Evolutionary conservation across 2,113 vertebrate species (phyloP), one percentile per base, ranked within the genome.

Genomic region (Paralichthys olivaceus): DNA sequence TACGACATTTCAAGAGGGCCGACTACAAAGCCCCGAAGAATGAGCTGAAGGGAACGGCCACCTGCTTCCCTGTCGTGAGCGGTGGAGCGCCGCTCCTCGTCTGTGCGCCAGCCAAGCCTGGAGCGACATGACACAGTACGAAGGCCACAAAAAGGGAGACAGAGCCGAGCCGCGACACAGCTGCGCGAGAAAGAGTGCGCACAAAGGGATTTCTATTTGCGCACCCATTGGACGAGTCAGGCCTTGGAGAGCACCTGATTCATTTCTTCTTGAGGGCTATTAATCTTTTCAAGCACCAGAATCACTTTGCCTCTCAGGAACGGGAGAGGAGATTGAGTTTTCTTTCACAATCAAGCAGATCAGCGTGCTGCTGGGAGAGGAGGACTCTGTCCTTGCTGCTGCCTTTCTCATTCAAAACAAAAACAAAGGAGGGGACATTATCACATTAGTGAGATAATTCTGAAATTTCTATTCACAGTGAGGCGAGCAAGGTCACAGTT

Each of bases 231-330:
- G 80, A 87, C 75, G 87, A 90, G 84, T 89, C 83, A 77, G 77
- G 85, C 92, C 90, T 84, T 55, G 43, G 91, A 90, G 92, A 93
- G 90, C 85, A 85, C 84, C 90, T 89, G 93, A 95, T 94, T 94
- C 87, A 93, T 93, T 93, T 91, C 90, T 94, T 90, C 91, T 93
- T 66, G 84, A 92, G 94, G 91, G 93, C 91, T 90, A 93, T 94
- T 94, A 84, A 94, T 94, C 92, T 93, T 90, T 88, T 89, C 89
- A 91, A 94, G 93, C 87, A 92, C 87, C 87, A 84, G 89, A 92
- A 92, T 94, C 92, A 90, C 91, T 92, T 91, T 90, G 83, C 86
- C 92, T 92, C 91, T 90, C 87, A 91, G 90, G 86, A 90, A 75
- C 25, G 51, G 72, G 86, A 88, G 87, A 86, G 82, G 83, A 93